Conservation (phyloP, 2,888 invertebrate species). For the Minunthozetes semirufus region DNA sequence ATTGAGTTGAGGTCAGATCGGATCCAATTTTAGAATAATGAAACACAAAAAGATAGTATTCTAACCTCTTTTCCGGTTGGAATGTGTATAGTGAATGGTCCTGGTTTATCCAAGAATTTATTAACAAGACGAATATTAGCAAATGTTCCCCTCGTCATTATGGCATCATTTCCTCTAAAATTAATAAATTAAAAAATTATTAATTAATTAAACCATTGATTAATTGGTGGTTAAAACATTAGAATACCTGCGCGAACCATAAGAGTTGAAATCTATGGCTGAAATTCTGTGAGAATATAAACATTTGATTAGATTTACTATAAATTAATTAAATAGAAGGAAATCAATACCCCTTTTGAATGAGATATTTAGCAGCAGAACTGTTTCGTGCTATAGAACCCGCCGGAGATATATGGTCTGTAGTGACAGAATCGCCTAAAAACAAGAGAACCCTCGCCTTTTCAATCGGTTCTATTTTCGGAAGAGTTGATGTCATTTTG, state of each 20-base stretch:
- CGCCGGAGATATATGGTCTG: conserved; percentile 97
- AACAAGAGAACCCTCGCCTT: conserved; percentile 74
- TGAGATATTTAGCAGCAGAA: conserved; percentile 77
- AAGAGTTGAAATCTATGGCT: conserved; percentile 94
- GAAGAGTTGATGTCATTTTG: conserved; percentile 61
- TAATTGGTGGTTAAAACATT: neutral
- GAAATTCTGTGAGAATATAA: conserved; percentile 59
- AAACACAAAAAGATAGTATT: neutral
- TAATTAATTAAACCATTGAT: neutral
- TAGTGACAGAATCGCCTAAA: conserved; percentile 93
- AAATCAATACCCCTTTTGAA: conserved; percentile 64
- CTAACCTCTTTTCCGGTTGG: conserved; percentile 72
- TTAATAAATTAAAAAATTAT: neutral
- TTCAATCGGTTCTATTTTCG: conserved; percentile 57
- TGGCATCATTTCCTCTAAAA: conserved; percentile 80
- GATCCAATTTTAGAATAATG: too few relatives aligned
- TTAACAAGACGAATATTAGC: conserved; percentile 94
- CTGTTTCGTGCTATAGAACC: conserved; percentile 93
- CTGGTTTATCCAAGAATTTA: conserved; percentile 69
- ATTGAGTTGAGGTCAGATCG: too few relatives aligned
- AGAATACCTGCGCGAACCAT: conserved; percentile 68
- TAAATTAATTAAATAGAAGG: conserved; percentile 8
- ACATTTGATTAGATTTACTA: neutral
- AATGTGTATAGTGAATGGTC: conserved; percentile 77
- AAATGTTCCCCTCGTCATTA: conserved; percentile 96